A percentile compares a stretch with the other conserved stretches of the same genome.
Evolutionary conservation across 2,113 vertebrate species (phyloP).

Genomic region (Albula glossodonta): DNA sequence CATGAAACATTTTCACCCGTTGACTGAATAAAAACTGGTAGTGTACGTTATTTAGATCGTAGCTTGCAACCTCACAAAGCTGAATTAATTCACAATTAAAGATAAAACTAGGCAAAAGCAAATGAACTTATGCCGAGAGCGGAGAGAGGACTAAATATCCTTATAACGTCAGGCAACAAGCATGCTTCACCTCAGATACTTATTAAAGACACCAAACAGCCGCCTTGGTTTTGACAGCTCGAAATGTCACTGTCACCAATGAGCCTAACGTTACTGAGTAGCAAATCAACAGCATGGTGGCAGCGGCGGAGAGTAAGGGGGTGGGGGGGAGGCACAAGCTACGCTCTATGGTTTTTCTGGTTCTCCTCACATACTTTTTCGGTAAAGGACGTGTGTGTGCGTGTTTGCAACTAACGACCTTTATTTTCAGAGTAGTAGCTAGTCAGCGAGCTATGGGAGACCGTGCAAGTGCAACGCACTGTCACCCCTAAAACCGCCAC

Average conservation of each 20-base stretch:
- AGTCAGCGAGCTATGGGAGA: neutral
- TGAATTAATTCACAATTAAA: slow-evolving; percentile 8
- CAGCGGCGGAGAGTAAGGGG: slow-evolving; percentile 1
- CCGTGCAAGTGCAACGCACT: slow-evolving; percentile 10
- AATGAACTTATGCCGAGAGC: slow-evolving; percentile 15
- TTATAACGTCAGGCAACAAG: slow-evolving; percentile 48
- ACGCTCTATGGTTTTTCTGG: neutral
- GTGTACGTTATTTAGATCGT: neutral
- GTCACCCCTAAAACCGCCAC: slow-evolving; percentile 7
- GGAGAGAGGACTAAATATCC: slow-evolving; percentile 38
- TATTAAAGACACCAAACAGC: slow-evolving; percentile 49
- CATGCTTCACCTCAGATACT: slow-evolving; percentile 37
- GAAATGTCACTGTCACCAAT: slow-evolving; percentile 44
- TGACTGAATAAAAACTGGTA: neutral
- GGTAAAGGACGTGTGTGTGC: neutral
- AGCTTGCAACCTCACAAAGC: neutral
- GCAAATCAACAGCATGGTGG: slow-evolving; percentile 4
- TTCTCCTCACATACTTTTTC: neutral
- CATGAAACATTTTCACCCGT: neutral
- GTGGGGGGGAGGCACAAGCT: too few species aligned
- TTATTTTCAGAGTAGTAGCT: slow-evolving; percentile 13
- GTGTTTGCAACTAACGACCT: neutral
- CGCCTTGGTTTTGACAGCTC: slow-evolving; percentile 47
- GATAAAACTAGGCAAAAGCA: slow-evolving; percentile 30
- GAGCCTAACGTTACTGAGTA: slow-evolving; percentile 16